A percentile compares a stretch with the other conserved stretches of the same genome.
Evolutionary conservation across 2,113 vertebrate species (phyloP).

Genomic region (Mobula birostris): DNA sequence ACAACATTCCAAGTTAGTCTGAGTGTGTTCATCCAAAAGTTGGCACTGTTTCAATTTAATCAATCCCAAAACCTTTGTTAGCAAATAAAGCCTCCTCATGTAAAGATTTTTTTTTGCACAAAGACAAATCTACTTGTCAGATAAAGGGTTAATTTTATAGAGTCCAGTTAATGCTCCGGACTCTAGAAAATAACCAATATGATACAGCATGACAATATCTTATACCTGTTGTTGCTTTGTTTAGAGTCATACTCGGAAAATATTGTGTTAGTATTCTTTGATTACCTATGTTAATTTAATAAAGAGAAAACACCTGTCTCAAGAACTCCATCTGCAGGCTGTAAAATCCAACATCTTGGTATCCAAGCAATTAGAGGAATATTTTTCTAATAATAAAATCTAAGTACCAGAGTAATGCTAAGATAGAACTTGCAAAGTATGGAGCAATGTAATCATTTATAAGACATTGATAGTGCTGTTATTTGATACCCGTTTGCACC

Average conservation of each 20-base stretch:
- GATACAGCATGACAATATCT: neutral
- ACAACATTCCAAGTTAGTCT: neutral
- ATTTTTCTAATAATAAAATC: neutral
- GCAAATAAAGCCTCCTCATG: too few species aligned
- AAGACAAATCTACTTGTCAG: neutral
- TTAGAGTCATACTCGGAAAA: too few species aligned
- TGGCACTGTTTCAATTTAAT: neutral
- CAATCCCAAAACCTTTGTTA: neutral
- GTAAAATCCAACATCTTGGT: neutral
- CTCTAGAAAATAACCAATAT: neutral
- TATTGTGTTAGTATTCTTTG: neutral
- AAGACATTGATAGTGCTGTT: too few species aligned
- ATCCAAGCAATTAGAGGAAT: neutral
- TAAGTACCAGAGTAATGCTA: neutral
- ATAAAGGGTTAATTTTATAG: neutral
- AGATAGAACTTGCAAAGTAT: neutral
- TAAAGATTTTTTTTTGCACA: neutral
- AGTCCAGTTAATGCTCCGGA: neutral
- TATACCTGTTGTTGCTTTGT: neutral
- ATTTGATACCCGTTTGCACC: too few species aligned
- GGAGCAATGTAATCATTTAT: too few species aligned
- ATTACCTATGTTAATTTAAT: too few species aligned
- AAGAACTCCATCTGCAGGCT: neutral
- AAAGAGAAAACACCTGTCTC: conserved; percentile 4
- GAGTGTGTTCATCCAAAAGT: neutral